Base-by-base conservation (phyloP, 2,888 invertebrate species). In the Nysson spinosus region DNA sequence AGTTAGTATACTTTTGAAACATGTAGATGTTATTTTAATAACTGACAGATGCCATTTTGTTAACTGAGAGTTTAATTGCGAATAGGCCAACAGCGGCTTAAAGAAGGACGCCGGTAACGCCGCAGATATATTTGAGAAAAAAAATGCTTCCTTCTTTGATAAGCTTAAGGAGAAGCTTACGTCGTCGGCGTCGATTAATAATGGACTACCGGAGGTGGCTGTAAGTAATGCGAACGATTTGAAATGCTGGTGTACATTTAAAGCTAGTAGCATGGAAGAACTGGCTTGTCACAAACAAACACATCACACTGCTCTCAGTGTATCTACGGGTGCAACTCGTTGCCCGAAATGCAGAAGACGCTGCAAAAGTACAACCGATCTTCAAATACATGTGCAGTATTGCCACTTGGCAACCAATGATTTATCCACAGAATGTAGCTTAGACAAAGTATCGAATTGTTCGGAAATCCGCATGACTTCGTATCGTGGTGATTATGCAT, bases 271-370 rank as follows among this genome's bases (percentile, higher is more conserved):
- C 69, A 64, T 71, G 65, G 85, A 85, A 62, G 85, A 85, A 67
- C 70, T 85, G 73, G 77, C 80, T 64, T 81, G 74, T 60, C 85
- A 85, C 73, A 85, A 80, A 76, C 84, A 83, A 64, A 85, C 84
- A 22, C 85, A 85, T 67, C 85, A 83, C 61, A 81, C 85, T 28
- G 85, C 85, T 57, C 77, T 85, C 63, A 85, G 85, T 65, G 85
- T 85, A 49, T 85, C 85, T 73, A 86, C 89, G 78, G 91, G 93
- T 67, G 94, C 95, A 9, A 93, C 94, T 44, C 90, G 96, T 58
- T 96, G 96, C 84, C 95, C 95, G 86, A 92, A 93, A 83, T 96
- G 96, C 85, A 91, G 95, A 69, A 95, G 95, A 85, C 90, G 95
- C 63, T 96, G 95, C 87, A 96, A 96, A 88, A 94, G 94, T 19